A percentile compares a stretch with the other conserved stretches of the same genome.
Conservation (phyloP, 2,888 invertebrate species). For the Melangyna quadrimaculata region DNA sequence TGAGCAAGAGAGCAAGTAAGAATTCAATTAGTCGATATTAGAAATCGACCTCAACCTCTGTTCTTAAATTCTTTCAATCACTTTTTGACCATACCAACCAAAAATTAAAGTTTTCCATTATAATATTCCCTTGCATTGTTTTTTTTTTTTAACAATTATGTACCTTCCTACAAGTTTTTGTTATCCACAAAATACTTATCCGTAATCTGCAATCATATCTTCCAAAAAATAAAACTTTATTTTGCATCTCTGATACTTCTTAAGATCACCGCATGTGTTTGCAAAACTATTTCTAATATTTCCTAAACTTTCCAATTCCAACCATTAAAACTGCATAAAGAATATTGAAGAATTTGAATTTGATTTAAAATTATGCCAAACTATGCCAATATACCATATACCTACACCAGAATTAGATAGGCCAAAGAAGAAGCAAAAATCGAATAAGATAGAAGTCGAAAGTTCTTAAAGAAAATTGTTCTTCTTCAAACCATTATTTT, state of each 20-base stretch:
- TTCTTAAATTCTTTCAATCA: no score
- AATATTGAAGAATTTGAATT: constrained; percentile 33
- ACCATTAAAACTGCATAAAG: not conserved
- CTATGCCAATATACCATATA: constrained; percentile 10
- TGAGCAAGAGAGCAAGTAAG: no score
- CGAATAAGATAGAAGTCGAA: not conserved
- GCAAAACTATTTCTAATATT: constrained; percentile 14
- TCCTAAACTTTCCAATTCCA: not conserved
- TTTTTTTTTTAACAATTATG: not conserved
- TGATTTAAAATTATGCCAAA: constrained; percentile 32
- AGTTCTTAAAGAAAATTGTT: not conserved
- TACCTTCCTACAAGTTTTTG: not conserved
- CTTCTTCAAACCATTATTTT: not conserved
- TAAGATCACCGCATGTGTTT: constrained; percentile 12
- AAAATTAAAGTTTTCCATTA: not conserved
- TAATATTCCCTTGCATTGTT: not conserved
- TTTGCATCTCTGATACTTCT: not conserved
- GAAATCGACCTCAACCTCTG: no score
- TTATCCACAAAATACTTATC: not conserved
- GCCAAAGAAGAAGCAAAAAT: not conserved
- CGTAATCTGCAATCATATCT: not conserved
- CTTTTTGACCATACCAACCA: not conserved
- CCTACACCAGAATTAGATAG: constrained; percentile 1
- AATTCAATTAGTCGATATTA: no score
- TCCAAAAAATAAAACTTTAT: not conserved